Evolutionary conservation across 2,797 vertebrate genomes (phyloP).

Genomic region (Moxostoma hubbsi): DNA sequence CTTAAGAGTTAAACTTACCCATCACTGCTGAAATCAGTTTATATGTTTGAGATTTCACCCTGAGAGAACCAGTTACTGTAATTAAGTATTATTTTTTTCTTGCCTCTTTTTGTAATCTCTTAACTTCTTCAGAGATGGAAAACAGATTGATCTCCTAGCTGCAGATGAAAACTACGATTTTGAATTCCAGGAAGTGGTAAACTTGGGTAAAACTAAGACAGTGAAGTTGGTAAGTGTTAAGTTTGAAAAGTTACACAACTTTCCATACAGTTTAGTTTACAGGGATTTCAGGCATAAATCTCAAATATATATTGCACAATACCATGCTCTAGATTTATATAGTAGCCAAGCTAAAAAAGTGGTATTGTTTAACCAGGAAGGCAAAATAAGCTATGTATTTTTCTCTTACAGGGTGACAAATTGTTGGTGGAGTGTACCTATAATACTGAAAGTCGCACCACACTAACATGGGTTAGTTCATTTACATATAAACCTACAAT

Average conservation of each 20-base stretch:
- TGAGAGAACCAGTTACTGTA: not conserved
- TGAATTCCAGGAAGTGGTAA: constrained; percentile 62
- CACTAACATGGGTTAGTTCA: constrained; percentile 64
- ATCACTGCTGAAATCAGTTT: not conserved
- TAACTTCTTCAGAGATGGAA: constrained; percentile 61
- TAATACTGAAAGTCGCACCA: constrained; percentile 62
- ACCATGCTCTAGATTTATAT: not conserved
- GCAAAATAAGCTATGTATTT: not conserved
- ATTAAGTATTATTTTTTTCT: not conserved
- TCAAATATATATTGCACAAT: not conserved
- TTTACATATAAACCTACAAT: too few relatives aligned
- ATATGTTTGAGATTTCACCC: not conserved
- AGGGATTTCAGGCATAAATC: not conserved
- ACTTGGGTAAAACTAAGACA: constrained; percentile 69
- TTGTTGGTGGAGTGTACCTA: constrained; percentile 77
- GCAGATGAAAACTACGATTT: constrained; percentile 48
- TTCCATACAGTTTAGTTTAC: not conserved
- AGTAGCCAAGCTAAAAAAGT: not conserved
- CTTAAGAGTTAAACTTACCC: not conserved
- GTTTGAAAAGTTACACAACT: not conserved
- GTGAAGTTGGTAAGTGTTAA: constrained; percentile 63
- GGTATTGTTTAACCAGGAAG: too few relatives aligned
- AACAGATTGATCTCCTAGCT: constrained; percentile 49
- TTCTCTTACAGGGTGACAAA: constrained; percentile 68
- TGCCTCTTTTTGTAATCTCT: constrained; percentile 1